Evolutionary conservation across 2,797 vertebrate species (phyloP), one percentile per base, ranked within the genome.

Genomic region (Falco concolor): DNA sequence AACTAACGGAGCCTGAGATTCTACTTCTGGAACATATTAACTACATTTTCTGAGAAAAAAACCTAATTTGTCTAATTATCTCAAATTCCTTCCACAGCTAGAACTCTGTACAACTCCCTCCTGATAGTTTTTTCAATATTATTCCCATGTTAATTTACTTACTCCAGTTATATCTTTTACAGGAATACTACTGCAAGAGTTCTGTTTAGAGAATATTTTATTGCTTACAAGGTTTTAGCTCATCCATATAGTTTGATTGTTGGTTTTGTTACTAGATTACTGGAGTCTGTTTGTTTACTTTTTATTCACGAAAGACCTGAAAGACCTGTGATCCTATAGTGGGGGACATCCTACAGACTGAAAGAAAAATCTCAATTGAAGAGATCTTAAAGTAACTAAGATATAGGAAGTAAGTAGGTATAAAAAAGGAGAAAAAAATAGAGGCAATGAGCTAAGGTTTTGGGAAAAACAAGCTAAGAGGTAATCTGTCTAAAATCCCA

Each of bases 1-100:
- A 84, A 87, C 25, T 76, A 82, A 84, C 44, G 44, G 59, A 94
- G 70, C 59, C 59, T 76, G 40, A 73, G 75, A 81, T 88, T 94
- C 74, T 87, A 70, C 59, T 95, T 91, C 63, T 93, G 63, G 61
- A 89, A 89, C 70, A 70, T 76, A 89, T 90, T 95, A 83, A 81
- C 61, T 90, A 69, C 36, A 49, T 84, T 96, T 96, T 89, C n/a
- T 80, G 72, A 89, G 60, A 86, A 89, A 60, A 87, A 95, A 86
- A 25, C 12, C 30, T 13, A 40, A 75, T 93, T 78, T 90, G 57
- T 76, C n/a, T 84, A 81, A 84, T 96, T 94, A 49, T 40, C 69
- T 32, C 28, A 87, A 79, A 89, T 87, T 96, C 25, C 44, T 93
- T 90, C 59, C 81, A 84, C 67, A 80, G 56, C 54, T 90, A 67